Conservation (phyloP, 2,113 vertebrate species). For the Pollimyrus isidori region DNA sequence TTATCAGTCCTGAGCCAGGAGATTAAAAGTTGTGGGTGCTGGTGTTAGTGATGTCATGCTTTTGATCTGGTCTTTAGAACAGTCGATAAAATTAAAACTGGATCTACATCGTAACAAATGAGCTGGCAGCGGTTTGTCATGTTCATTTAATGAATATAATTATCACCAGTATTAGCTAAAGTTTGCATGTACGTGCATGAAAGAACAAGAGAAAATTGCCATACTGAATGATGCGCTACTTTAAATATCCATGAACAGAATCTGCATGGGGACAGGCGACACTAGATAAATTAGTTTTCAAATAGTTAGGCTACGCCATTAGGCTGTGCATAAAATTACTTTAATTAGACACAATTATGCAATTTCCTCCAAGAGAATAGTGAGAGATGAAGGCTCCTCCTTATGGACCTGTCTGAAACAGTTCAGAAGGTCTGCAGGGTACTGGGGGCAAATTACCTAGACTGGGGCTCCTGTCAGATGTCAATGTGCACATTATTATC, state of each 20-base stretch:
- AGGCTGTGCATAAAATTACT: neutral
- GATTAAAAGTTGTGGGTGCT: constrained; percentile 31
- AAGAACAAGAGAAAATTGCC: neutral
- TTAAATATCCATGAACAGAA: neutral
- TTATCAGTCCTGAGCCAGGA: constrained; percentile 29
- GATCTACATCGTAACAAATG: neutral
- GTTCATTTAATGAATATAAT: constrained; percentile 6
- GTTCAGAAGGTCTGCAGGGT: neutral
- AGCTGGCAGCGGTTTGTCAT: neutral
- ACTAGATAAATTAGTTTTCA: neutral
- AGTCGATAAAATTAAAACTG: constrained; percentile 15
- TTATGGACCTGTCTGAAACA: neutral
- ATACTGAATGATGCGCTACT: neutral
- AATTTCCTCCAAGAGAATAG: neutral
- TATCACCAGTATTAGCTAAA: neutral
- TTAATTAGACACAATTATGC: neutral
- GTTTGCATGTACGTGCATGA: neutral
- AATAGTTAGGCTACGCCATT: neutral
- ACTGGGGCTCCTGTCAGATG: neutral
- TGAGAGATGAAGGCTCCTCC: neutral
- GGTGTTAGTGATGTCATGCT: constrained; percentile 29
- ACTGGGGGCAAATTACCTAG: neutral
- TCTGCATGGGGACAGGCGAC: neutral
- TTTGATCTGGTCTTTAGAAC: constrained; percentile 35
- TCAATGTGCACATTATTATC: neutral